Conservation (phyloP, 2,113 vertebrate genomes). For the Progne subis region DNA sequence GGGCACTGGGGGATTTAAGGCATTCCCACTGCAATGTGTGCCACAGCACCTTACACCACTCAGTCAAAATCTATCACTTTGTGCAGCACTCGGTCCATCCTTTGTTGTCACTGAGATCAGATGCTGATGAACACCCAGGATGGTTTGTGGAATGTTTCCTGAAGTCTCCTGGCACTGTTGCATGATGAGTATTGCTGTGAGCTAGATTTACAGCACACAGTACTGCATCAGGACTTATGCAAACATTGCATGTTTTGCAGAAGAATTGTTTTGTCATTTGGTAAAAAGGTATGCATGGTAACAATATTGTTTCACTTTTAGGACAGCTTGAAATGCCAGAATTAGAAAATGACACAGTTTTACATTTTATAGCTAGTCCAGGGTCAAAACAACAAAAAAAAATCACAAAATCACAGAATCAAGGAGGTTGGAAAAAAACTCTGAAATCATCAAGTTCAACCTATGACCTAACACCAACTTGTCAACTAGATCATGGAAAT, state of each 20-base stretch:
- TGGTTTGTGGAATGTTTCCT: not conserved
- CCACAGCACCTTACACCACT: not conserved
- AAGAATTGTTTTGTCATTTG: not conserved
- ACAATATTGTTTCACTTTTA: not conserved
- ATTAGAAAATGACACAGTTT: not conserved
- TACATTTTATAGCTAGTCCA: not conserved
- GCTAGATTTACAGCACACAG: not conserved
- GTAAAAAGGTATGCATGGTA: not conserved
- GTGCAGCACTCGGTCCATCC: not conserved
- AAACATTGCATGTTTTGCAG: not conserved
- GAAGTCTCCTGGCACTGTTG: not conserved
- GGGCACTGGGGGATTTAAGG: not conserved
- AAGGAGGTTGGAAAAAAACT: not conserved
- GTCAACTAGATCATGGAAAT: not conserved
- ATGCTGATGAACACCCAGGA: not conserved
- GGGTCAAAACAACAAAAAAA: not conserved
- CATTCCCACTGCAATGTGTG: accelerated
- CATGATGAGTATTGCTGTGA: not conserved
- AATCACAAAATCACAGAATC: not conserved
- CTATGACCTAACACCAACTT: not conserved
- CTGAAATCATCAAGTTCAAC: not conserved
- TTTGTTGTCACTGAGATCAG: not conserved
- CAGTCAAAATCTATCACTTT: not conserved
- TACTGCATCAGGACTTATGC: not conserved
- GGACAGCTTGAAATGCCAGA: not conserved